Conservation (phyloP, 2,797 vertebrate genomes). For the Hybognathus amarus region DNA sequence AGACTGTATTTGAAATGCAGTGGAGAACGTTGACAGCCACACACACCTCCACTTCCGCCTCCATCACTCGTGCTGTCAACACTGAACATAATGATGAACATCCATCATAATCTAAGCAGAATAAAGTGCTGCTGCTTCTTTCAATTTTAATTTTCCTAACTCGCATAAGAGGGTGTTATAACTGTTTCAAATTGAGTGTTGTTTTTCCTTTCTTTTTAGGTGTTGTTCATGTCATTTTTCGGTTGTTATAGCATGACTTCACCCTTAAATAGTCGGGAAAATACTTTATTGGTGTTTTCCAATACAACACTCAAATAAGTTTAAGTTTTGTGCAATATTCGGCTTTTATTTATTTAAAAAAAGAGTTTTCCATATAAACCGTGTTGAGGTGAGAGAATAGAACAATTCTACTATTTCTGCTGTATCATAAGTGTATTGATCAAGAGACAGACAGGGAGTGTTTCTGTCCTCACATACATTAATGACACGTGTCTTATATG, state of each 20-base stretch:
- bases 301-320: background rate
- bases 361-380: background rate
- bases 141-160: background rate
- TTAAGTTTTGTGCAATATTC: background rate
- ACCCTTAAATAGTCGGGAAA: background rate
- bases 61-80: conserved; percentile 38
- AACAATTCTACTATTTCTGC: background rate
- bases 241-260: background rate
- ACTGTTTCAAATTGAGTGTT: background rate
- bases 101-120: background rate
- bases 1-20: background rate
- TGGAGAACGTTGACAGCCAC: background rate
- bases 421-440: background rate
- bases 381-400: background rate
- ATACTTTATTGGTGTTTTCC: background rate
- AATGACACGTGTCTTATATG: background rate
- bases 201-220: background rate
- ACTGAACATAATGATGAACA: background rate
- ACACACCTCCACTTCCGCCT: conserved; percentile 31
- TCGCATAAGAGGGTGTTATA: background rate
- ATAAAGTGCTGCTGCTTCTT: background rate
- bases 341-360: background rate
- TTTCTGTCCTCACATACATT: background rate
- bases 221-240: background rate
- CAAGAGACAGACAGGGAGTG: background rate